Percentiles rank a stretch among this genome's conserved stretches.
Conservation (phyloP, 1,140 invertebrate genomes). For the Papilio polytes region DNA sequence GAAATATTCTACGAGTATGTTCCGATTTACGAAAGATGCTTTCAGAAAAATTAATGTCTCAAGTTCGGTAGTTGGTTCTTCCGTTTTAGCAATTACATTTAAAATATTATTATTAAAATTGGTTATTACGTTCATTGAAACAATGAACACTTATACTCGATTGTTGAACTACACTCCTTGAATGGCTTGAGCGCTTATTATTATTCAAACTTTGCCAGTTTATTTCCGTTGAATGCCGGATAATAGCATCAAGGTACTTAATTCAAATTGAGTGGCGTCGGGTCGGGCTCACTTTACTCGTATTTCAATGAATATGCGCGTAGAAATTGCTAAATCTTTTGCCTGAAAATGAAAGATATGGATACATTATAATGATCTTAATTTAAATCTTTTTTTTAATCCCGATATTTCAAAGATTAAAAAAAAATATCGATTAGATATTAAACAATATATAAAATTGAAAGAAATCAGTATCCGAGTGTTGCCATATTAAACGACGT, state of each 20-base stretch:
- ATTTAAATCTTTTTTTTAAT: background rate
- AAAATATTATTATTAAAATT: background rate
- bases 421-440: too few species aligned
- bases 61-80: background rate
- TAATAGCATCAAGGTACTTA: conserved; percentile 18
- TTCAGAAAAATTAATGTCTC: too few species aligned
- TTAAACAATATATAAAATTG: too few species aligned
- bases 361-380: background rate
- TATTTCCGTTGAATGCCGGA: conserved; percentile 34
- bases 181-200: conserved; percentile 21
- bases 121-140: background rate
- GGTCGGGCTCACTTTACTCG: conserved; percentile 19
- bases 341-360: conserved; percentile 1
- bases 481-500: too few species aligned
- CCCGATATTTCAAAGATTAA: too few species aligned
- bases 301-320: conserved; percentile 19
- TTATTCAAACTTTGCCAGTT: conserved; percentile 38
- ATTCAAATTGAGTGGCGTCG: conserved; percentile 31
- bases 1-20: too few species aligned
- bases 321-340: background rate
- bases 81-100: background rate
- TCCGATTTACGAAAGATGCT: too few species aligned
- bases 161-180: conserved; percentile 15
- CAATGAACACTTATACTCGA: conserved; percentile 16
- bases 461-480: too few species aligned